phyloP scores from a whole-genome alignment of 2,888 invertebrate genomes.

The Drosophila austrosaltans region DNA sequence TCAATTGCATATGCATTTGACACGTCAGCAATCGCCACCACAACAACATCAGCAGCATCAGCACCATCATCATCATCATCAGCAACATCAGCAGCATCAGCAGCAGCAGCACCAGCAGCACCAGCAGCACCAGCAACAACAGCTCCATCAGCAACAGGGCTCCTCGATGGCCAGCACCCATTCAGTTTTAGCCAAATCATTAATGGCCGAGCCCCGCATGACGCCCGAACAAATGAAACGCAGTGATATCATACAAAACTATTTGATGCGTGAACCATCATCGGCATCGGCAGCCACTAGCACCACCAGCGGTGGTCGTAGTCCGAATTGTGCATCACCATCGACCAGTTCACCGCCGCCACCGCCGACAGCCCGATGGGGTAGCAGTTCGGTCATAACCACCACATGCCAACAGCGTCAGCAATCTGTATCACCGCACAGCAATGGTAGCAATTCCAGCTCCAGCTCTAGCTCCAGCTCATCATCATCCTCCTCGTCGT shows the following conservation, averaged over 20 bases:
- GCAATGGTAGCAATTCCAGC: slow-evolving; percentile 83
- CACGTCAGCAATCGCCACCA: slow-evolving; percentile 82
- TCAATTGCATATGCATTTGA: slow-evolving; percentile 85
- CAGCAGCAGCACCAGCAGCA: slow-evolving; percentile 50
- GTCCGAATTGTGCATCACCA: slow-evolving; percentile 80
- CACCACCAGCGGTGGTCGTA: slow-evolving; percentile 84
- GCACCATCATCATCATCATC: slow-evolving; percentile 83
- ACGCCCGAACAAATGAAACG: slow-evolving; percentile 96
- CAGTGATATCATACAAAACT: slow-evolving; percentile 95
- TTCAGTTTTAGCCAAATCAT: slow-evolving; percentile 93
- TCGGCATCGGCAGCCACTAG: slow-evolving; percentile 56
- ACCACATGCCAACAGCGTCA: slow-evolving; percentile 84
- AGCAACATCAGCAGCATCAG: slow-evolving; percentile 84
- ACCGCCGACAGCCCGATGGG: slow-evolving; percentile 71
- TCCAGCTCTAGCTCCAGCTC: slow-evolving; percentile 69
- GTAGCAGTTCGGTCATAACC: slow-evolving; percentile 87
- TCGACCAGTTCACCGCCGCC: slow-evolving; percentile 82
- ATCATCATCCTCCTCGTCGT: slow-evolving; percentile 82
- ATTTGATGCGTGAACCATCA: slow-evolving; percentile 90
- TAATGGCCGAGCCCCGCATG: slow-evolving; percentile 97
- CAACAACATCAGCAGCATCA: slow-evolving; percentile 81
- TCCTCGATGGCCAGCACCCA: slow-evolving; percentile 92
- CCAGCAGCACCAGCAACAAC: slow-evolving; percentile 57
- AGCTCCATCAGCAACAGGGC: slow-evolving; percentile 64
- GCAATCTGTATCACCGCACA: slow-evolving; percentile 83